Percentiles rank a stretch among this genome's conserved stretches.
Conservation (phyloP, 2,113 vertebrate genomes). For the Sapayoa aenigma region DNA sequence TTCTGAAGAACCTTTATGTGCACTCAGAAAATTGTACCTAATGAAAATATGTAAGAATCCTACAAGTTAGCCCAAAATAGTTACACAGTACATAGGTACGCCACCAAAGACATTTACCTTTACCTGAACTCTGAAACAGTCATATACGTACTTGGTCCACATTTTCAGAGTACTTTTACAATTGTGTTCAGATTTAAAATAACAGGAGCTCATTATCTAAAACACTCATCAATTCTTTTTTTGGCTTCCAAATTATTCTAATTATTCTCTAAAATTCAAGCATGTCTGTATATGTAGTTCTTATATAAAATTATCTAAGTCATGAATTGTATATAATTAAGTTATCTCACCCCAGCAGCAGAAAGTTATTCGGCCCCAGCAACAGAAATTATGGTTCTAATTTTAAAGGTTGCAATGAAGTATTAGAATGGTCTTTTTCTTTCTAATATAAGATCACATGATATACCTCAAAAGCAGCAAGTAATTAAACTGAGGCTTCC, state of each 20-base stretch:
- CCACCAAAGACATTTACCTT: neutral
- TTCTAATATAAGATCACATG: neutral
- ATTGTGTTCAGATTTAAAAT: neutral
- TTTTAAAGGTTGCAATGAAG: constrained; percentile 7
- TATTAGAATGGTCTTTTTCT: neutral
- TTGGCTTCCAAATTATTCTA: neutral
- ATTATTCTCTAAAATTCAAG: neutral
- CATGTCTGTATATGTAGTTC: neutral
- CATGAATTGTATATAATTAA: neutral
- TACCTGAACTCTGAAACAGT: neutral
- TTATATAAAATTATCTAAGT: neutral
- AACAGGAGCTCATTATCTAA: neutral
- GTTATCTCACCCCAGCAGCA: neutral
- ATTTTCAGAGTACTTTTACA: neutral
- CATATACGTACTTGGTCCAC: neutral
- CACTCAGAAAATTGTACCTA: neutral
- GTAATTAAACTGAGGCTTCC: neutral
- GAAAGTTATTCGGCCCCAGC: neutral
- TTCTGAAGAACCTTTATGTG: neutral
- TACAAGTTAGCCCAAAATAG: neutral
- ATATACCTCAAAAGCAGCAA: constrained; percentile 10
- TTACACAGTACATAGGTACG: neutral
- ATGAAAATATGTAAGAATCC: neutral
- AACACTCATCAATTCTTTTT: neutral
- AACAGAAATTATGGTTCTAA: neutral